Percentiles rank a stretch among this genome's conserved stretches.
These are phyloP conservation scores for Monarcha castaneiventris DNA, from an alignment of 2,113 vertebrate genomes.

Conservation along the genomic window DNA sequence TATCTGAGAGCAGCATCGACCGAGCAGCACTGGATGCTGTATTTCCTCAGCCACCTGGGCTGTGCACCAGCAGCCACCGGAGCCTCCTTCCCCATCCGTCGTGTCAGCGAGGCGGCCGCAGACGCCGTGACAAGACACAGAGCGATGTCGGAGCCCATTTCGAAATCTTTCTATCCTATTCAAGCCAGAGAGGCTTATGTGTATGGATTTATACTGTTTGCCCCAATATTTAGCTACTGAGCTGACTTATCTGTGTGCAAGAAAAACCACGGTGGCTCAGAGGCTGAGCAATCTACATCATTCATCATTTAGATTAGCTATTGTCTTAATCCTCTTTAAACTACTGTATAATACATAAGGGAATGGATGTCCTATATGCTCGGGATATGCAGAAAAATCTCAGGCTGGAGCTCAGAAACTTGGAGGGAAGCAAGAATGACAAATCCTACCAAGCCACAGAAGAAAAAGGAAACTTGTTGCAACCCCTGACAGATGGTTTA, in stretches of 20 bases:
- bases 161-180: conserved; percentile 3
- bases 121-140: background rate
- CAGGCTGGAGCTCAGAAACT: background rate
- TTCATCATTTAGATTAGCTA: conserved; percentile 59
- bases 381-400: background rate
- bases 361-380: conserved; percentile 8
- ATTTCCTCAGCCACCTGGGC: background rate
- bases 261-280: conserved; percentile 1
- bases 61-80: background rate
- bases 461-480: conserved; percentile 10
- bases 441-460: background rate
- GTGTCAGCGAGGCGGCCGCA: background rate
- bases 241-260: conserved; percentile 45
- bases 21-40: background rate
- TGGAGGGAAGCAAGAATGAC: background rate
- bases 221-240: conserved; percentile 50
- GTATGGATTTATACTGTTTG: conserved; percentile 56
- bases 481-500: background rate
- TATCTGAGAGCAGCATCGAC: background rate
- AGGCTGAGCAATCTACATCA: conserved; percentile 41
- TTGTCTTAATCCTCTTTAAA: conserved; percentile 65
- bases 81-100: background rate
- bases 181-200: conserved; percentile 23
- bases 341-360: conserved; percentile 47
- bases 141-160: background rate